Conservation (phyloP, 2,888 invertebrate genomes). For the Cremastinae sp. region DNA sequence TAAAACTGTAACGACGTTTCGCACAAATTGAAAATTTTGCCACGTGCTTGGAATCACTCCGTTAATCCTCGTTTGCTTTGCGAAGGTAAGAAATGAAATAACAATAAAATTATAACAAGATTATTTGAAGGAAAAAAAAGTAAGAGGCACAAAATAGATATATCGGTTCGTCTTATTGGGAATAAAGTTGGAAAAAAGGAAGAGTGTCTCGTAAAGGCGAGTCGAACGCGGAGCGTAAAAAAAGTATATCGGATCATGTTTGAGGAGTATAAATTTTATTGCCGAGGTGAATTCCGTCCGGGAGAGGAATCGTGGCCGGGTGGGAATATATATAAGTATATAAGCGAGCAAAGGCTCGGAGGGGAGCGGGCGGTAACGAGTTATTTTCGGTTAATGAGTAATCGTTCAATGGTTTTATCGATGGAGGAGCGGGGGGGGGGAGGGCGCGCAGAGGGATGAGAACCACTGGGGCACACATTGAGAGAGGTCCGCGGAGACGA, state of each 20-base stretch:
- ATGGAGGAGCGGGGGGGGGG: slow-evolving; percentile 58
- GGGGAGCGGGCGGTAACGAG: too few species aligned
- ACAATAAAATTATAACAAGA: slow-evolving; percentile 10
- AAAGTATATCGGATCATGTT: neutral
- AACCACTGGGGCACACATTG: slow-evolving; percentile 77
- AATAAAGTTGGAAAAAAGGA: too few species aligned
- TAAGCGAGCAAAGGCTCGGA: too few species aligned
- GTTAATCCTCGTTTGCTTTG: neutral
- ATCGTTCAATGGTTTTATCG: slow-evolving; percentile 11
- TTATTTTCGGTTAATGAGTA: slow-evolving; percentile 2
- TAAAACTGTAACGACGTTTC: neutral
- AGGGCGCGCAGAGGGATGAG: too few species aligned
- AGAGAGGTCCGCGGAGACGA: slow-evolving; percentile 49
- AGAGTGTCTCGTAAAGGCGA: too few species aligned
- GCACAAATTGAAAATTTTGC: neutral
- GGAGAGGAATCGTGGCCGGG: too few species aligned
- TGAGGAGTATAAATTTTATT: too few species aligned
- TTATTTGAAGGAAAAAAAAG: slow-evolving; percentile 30
- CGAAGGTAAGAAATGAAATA: slow-evolving; percentile 18
- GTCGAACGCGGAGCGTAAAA: too few species aligned
- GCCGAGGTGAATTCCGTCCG: too few species aligned
- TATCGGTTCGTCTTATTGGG: too few species aligned
- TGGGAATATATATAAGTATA: too few species aligned
- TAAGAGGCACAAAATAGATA: too few species aligned
- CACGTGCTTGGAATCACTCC: neutral